These are phyloP conservation scores for Molanna angustata DNA, from an alignment of 2,888 invertebrate genomes.

Conservation along the genomic window DNA sequence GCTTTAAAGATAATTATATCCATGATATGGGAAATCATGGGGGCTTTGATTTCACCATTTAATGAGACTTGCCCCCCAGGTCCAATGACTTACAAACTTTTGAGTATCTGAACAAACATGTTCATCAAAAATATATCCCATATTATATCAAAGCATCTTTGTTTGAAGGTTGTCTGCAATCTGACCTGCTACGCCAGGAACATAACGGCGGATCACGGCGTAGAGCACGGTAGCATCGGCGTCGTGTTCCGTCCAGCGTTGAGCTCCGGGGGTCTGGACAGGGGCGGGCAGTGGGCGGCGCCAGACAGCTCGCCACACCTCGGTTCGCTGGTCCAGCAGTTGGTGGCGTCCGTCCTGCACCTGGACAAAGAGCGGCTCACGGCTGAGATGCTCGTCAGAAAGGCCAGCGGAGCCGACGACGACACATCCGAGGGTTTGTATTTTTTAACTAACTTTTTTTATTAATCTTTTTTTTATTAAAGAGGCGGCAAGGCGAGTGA, in stretches of 20 bases:
- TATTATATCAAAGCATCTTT: no score
- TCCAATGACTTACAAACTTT: no score
- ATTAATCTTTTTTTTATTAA: no score
- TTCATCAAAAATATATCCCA: no score
- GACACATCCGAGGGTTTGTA: no score
- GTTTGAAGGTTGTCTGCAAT: slow-evolving; percentile 69
- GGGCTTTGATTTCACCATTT: no score
- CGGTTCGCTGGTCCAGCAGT: slow-evolving; percentile 30
- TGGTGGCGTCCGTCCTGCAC: slow-evolving; percentile 55
- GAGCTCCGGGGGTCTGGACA: slow-evolving; percentile 40
- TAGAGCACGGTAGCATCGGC: slow-evolving; percentile 51
- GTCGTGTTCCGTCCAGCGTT: slow-evolving; percentile 55
- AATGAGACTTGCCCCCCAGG: no score
- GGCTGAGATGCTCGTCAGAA: slow-evolving; percentile 49
- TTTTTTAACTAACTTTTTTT: no score
- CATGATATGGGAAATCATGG: no score
- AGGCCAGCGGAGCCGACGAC: slow-evolving; percentile 52
- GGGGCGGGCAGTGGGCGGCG: slow-evolving; percentile 35
- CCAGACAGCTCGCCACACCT: slow-evolving; percentile 30
- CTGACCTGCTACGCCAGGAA: slow-evolving; percentile 69
- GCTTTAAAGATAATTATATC: no score
- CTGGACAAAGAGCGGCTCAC: slow-evolving; percentile 51
- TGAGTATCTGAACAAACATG: no score
- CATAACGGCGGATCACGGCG: slow-evolving; percentile 56
- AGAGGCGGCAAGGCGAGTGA: no score